Evolutionary conservation across 1,140 invertebrate genomes (phyloP).

Genomic region (Heterodera schachtii): DNA sequence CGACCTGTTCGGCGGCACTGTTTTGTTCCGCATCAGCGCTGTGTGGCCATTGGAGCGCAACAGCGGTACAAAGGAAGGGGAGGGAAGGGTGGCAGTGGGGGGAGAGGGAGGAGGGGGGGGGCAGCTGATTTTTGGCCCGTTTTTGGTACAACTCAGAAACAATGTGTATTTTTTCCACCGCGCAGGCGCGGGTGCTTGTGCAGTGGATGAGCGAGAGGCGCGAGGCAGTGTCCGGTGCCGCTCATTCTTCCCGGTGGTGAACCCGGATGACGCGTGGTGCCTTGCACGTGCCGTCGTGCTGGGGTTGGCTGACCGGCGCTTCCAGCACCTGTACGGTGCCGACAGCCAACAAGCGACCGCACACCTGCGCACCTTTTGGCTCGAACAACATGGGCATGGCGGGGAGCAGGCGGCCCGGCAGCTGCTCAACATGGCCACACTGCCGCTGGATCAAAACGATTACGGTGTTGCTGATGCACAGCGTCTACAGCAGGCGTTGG

Average conservation of each 20-base stretch:
- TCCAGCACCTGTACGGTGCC: background rate
- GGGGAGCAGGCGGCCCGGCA: background rate
- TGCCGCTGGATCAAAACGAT: background rate
- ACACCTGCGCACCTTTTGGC: background rate
- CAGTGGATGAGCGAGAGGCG: background rate
- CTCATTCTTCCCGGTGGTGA: background rate
- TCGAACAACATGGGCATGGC: background rate
- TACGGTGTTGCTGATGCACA: background rate
- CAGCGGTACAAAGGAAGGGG: no score
- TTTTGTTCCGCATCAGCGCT: no score
- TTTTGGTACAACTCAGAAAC: no score
- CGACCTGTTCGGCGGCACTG: no score
- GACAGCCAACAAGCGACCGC: background rate
- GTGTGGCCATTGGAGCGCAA: no score
- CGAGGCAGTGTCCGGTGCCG: background rate
- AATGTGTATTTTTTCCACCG: no score
- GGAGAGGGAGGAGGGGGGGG: no score
- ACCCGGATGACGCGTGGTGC: background rate
- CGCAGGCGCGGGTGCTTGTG: background rate
- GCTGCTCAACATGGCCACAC: background rate
- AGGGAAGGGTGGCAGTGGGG: no score
- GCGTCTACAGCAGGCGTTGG: background rate
- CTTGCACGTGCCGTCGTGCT: background rate
- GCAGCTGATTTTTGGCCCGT: no score
- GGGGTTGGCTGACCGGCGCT: background rate